These are phyloP conservation scores for Heliconius charithonia DNA, from an alignment of 2,888 invertebrate genomes.

Conservation along the genomic window DNA sequence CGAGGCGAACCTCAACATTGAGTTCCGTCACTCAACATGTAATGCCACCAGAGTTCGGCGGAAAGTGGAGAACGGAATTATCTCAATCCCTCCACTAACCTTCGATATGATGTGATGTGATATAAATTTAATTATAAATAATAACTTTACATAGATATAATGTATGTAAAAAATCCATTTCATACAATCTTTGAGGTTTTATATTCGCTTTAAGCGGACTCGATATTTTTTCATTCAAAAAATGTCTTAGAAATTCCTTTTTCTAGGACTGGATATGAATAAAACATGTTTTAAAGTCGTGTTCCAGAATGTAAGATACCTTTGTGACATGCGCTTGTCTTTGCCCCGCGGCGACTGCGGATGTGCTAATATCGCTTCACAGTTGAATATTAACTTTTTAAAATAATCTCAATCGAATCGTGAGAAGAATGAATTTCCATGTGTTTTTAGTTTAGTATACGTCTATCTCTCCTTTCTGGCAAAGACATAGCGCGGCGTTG, in stretches of 20 bases:
- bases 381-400: slow-evolving; percentile 15
- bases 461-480: background rate
- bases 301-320: slow-evolving; percentile 30
- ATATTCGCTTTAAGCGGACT: background rate
- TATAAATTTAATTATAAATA: too few relatives aligned
- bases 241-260: slow-evolving; percentile 20
- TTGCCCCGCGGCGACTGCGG: slow-evolving; percentile 21
- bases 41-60: background rate
- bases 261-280: slow-evolving; percentile 28
- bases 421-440: too few relatives aligned
- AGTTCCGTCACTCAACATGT: background rate
- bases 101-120: too few relatives aligned
- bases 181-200: background rate
- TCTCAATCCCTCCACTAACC: background rate
- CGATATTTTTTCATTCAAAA: slow-evolving; percentile 16
- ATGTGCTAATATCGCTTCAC: slow-evolving; percentile 21
- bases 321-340: slow-evolving; percentile 31
- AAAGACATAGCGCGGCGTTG: background rate
- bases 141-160: background rate
- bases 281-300: slow-evolving; percentile 29
- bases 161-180: background rate
- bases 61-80: background rate
- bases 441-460: too few relatives aligned
- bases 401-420: background rate
- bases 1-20: background rate